phyloP scores from a whole-genome alignment of 2,888 invertebrate genomes.

The Chrysolina americana region DNA sequence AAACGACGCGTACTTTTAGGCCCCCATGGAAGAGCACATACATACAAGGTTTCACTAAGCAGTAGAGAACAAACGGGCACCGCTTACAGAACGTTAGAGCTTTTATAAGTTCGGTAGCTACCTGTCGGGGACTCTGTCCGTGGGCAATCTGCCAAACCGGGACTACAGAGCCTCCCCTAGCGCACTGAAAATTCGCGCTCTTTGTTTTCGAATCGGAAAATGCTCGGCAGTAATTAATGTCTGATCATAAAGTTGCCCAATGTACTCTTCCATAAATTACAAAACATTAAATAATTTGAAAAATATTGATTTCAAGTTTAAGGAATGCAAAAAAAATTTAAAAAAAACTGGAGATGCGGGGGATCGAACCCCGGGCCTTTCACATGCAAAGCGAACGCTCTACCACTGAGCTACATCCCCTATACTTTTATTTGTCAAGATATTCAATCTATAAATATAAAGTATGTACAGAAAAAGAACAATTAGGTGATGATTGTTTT shows the following conservation, averaged over 20 bases:
- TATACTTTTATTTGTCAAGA: too few relatives aligned
- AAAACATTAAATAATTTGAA: background rate
- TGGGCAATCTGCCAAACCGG: constrained; percentile 65
- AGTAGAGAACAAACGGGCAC: constrained; percentile 73
- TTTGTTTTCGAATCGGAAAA: background rate
- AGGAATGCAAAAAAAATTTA: constrained; percentile 33
- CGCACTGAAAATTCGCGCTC: constrained; percentile 27
- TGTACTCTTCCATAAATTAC: background rate
- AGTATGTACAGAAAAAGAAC: too few relatives aligned
- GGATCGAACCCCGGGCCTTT: constrained; percentile 99
- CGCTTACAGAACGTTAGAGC: constrained; percentile 70
- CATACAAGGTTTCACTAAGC: constrained; percentile 43
- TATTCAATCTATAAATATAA: too few relatives aligned
- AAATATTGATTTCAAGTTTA: background rate
- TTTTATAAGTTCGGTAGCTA: constrained; percentile 75
- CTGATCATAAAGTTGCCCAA: background rate
- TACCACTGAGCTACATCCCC: constrained; percentile 98
- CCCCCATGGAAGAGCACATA: constrained; percentile 64
- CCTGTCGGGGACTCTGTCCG: constrained; percentile 69
- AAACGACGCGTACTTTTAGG: constrained; percentile 60
- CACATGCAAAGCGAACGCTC: constrained; percentile 99
- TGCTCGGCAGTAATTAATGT: background rate
- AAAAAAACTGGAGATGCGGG: constrained; percentile 64
- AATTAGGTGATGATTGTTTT: too few relatives aligned
- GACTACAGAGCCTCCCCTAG: constrained; percentile 45